Evolutionary conservation across 1,140 invertebrate genomes (phyloP).

Genomic region (Bilobella aurantiaca): DNA sequence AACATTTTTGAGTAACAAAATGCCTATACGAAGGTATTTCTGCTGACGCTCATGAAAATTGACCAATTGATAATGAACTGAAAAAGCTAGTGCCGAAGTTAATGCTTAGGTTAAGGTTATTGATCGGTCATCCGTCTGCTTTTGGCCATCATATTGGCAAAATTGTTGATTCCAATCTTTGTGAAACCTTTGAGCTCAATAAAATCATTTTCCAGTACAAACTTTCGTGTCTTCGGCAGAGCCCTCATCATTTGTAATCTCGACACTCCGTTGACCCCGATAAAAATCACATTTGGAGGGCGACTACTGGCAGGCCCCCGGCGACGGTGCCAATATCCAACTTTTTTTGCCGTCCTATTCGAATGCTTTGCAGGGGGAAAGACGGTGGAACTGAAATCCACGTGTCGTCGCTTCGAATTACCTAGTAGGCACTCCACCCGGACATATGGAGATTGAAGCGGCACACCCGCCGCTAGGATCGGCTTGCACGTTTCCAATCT

Average conservation of each 20-base stretch:
- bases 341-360: background rate
- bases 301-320: background rate
- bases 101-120: too few species aligned
- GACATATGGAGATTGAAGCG: too few species aligned
- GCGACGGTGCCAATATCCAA: background rate
- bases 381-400: too few species aligned
- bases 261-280: constrained; percentile 47
- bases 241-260: constrained; percentile 45
- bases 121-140: constrained; percentile 32
- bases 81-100: too few species aligned
- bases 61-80: too few species aligned
- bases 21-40: too few species aligned
- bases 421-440: too few species aligned
- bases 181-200: constrained; percentile 39
- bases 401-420: too few species aligned
- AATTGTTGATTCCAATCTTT: constrained; percentile 40
- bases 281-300: constrained; percentile 37
- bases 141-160: constrained; percentile 35
- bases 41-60: too few species aligned
- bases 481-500: too few species aligned
- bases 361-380: background rate
- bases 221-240: constrained; percentile 41
- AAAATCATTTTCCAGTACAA: constrained; percentile 35
- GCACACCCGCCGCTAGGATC: too few species aligned
- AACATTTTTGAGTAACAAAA: too few species aligned